These are phyloP conservation scores for Bombus sylvicola DNA, from an alignment of 1,140 invertebrate genomes.

Conservation along the genomic window DNA sequence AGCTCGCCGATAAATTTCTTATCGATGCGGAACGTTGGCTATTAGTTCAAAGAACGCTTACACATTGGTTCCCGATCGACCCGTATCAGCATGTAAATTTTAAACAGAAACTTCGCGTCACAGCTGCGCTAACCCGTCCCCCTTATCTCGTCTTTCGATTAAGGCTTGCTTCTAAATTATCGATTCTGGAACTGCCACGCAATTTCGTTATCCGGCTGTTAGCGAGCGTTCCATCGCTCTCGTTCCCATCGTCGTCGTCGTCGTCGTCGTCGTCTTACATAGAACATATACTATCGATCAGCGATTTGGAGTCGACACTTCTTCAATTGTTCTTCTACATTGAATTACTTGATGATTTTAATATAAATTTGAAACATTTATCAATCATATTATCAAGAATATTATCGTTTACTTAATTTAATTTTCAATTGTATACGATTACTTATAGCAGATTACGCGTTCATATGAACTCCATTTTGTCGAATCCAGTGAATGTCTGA, in stretches of 20 bases:
- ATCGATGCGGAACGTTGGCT: constrained; percentile 24
- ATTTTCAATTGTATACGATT: too few relatives aligned
- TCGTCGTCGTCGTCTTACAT: too few relatives aligned
- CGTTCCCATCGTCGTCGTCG: background rate
- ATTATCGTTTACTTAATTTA: too few relatives aligned
- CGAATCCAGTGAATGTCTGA: too few relatives aligned
- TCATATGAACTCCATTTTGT: too few relatives aligned
- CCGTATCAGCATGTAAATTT: constrained; percentile 52
- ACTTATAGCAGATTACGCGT: too few relatives aligned
- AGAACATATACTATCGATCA: too few relatives aligned
- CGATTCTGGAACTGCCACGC: constrained; percentile 50
- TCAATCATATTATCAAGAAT: too few relatives aligned
- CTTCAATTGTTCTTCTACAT: too few relatives aligned
- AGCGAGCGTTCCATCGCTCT: background rate
- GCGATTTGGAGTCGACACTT: too few relatives aligned
- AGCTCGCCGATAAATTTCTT: constrained; percentile 50
- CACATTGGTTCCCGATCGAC: constrained; percentile 16
- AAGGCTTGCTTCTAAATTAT: constrained; percentile 60
- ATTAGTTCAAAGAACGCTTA: constrained; percentile 48
- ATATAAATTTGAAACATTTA: too few relatives aligned
- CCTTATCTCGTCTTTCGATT: constrained; percentile 60
- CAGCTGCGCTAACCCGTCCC: constrained; percentile 53
- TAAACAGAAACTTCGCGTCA: constrained; percentile 58
- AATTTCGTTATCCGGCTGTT: constrained; percentile 54
- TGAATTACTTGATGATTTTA: too few relatives aligned